Conservation (phyloP, 1,140 invertebrate species). For the Leptinotarsa texana region DNA sequence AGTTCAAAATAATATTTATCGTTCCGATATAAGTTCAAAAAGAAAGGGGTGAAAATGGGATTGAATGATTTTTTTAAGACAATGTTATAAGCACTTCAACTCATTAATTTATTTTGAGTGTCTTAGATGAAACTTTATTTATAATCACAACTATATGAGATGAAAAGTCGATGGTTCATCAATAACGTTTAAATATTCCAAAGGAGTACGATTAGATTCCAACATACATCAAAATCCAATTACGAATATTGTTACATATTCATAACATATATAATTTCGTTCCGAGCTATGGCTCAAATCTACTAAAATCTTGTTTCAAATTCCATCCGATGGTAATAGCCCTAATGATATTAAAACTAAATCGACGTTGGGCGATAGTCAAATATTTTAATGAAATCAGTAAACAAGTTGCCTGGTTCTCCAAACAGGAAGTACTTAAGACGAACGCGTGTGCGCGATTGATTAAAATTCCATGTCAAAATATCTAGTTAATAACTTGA, state of each 20-base stretch:
- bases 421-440: slow-evolving; percentile 11
- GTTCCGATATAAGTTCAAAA: too few species aligned
- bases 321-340: slow-evolving; percentile 4
- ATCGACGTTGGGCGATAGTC: slow-evolving; percentile 15
- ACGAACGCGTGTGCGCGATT: neutral
- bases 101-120: too few species aligned
- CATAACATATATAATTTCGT: neutral
- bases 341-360: slow-evolving; percentile 20
- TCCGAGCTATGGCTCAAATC: neutral
- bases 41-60: too few species aligned
- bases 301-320: neutral
- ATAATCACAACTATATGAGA: too few species aligned
- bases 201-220: neutral
- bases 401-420: slow-evolving; percentile 9
- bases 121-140: too few species aligned
- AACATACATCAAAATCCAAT: neutral
- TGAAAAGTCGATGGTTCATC: too few species aligned
- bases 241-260: neutral
- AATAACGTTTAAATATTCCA: too few species aligned
- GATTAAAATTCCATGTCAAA: slow-evolving; percentile 1
- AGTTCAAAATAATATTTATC: too few species aligned
- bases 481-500: neutral
- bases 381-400: slow-evolving; percentile 22
- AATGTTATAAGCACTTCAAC: too few species aligned
- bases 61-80: too few species aligned